Evolutionary conservation across 2,888 invertebrate species (phyloP).

Genomic region (Leptinotarsa tumamoca): DNA sequence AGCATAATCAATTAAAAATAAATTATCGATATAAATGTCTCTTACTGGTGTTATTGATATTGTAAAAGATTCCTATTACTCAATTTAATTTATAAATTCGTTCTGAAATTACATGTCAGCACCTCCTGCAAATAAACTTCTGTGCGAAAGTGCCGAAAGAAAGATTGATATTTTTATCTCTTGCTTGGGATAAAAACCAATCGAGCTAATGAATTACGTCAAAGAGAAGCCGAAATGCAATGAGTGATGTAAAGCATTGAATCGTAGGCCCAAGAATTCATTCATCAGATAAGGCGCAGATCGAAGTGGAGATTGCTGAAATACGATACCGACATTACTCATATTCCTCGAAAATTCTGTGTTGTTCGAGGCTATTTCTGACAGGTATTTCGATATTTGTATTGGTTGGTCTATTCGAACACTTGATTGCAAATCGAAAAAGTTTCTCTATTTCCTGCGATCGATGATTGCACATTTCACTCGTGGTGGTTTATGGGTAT

Average conservation of each 20-base stretch:
- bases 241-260: background rate
- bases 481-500: background rate
- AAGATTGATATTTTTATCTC: slow-evolving; percentile 14
- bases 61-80: too few relatives aligned
- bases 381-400: slow-evolving; percentile 9
- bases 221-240: slow-evolving; percentile 1
- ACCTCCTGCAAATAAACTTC: background rate
- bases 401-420: background rate
- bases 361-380: slow-evolving; percentile 4
- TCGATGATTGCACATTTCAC: slow-evolving; percentile 7
- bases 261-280: background rate
- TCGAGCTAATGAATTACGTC: background rate
- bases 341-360: background rate
- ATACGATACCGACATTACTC: slow-evolving; percentile 8
- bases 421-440: slow-evolving; percentile 8
- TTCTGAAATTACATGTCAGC: background rate
- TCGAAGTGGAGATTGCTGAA: background rate
- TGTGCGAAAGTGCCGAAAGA: background rate
- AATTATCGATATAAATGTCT: too few relatives aligned
- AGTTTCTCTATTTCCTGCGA: slow-evolving; percentile 13
- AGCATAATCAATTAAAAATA: too few relatives aligned
- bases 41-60: too few relatives aligned
- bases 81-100: background rate
- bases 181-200: background rate
- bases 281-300: background rate